Evolutionary conservation across 2,888 invertebrate genomes (phyloP), one percentile per base, ranked within the genome.

Genomic region (Acronicta psi): DNA sequence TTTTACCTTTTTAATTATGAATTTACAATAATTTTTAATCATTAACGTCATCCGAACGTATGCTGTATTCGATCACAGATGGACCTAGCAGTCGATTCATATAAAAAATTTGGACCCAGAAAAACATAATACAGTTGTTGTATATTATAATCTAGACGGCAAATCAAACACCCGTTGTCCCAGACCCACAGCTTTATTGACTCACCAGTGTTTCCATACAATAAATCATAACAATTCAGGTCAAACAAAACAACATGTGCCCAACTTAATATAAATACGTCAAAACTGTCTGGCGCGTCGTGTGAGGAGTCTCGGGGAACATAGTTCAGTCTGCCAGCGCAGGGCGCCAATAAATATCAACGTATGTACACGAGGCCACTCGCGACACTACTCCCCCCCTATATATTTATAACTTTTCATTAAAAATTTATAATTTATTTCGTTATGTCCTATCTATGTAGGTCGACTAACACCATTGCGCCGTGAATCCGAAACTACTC

Each of bases 131-230:
- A 86, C 81, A 86, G 79, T 83, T 80, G 71, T 63, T 75, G 63
- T 58, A 71, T 64, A 66, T 69, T 66, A 74, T 73, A 75, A 59
- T 79, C 77, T 80, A 82, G 79, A 84, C 86, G 84, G 83, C 85
- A 92, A 93, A 93, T 93, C 85, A 93, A 93, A 92, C 92, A 92
- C 87, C 87, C 83, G 81, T 84, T 84, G 84, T 92, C 93, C 94
- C 94, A 92, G 92, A 93, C 93, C 94, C 94, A 94, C 93, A 91
- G 91, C 91, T 94, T 94, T 93, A 94, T 94, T 94, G 93, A 94
- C 94, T 93, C 86, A 93, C 93, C 94, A 93, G 93, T 91, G 92
- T 93, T 91, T 90, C 89, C 89, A 90, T 94, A 94, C 93, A 94
- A 92, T 92, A 92, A 93, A 93, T 93, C 92, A 94, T 93, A 94